Percentiles rank a stretch among this genome's conserved stretches.
Conservation (phyloP, 2,113 vertebrate genomes). For the Salvelinus alpinus region DNA sequence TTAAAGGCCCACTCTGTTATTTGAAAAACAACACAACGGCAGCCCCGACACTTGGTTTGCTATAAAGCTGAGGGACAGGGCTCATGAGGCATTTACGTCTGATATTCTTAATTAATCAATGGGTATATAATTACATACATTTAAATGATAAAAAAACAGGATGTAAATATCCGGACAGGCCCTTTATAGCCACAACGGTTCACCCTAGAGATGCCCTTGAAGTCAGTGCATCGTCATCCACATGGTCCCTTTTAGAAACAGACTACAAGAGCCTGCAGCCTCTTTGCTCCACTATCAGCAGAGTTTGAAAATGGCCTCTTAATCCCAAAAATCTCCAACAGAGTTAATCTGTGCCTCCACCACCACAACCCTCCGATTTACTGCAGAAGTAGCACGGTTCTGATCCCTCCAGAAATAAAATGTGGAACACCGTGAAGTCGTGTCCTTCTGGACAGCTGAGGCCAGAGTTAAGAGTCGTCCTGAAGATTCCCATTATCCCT, state of each 20-base stretch:
- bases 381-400: background rate
- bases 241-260: conserved; percentile 29
- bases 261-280: conserved; percentile 25
- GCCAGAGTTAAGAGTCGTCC: background rate
- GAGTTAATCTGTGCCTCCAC: conserved; percentile 16
- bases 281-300: conserved; percentile 12
- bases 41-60: too few species aligned
- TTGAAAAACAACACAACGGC: too few species aligned
- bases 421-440: background rate
- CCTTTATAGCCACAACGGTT: conserved; percentile 12
- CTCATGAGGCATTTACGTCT: too few species aligned
- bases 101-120: too few species aligned
- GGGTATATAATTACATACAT: too few species aligned
- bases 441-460: background rate
- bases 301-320: conserved; percentile 33
- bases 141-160: too few species aligned
- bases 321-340: conserved; percentile 37
- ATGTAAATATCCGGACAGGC: too few species aligned
- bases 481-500: background rate
- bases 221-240: conserved; percentile 49
- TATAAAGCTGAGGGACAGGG: too few species aligned
- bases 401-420: background rate
- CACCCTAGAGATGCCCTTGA: conserved; percentile 61
- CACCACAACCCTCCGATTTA: conserved; percentile 15
- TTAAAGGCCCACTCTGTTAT: background rate